Evolutionary conservation across 2,113 vertebrate genomes (phyloP).

Genomic region (Apeltes quadracus): DNA sequence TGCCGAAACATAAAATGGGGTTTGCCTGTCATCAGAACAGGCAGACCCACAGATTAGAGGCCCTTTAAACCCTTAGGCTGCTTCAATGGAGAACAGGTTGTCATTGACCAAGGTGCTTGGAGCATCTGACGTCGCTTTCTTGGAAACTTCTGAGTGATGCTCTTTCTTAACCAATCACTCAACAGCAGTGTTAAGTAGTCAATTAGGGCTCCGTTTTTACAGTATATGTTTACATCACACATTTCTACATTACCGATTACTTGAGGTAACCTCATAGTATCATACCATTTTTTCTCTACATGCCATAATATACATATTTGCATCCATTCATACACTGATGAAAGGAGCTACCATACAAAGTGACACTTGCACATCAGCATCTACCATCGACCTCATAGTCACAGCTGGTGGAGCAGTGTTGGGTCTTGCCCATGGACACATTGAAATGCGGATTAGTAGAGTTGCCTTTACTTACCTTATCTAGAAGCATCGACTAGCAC

Average conservation of each 20-base stretch:
- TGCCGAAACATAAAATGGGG: not conserved
- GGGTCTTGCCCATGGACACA: too few species aligned
- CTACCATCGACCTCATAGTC: slow-evolving; percentile 8
- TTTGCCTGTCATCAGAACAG: not conserved
- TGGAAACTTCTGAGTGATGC: not conserved
- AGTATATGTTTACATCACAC: slow-evolving; percentile 3
- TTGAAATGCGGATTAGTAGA: too few species aligned
- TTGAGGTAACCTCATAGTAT: slow-evolving; percentile 22
- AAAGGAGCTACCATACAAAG: too few species aligned
- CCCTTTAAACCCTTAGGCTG: not conserved
- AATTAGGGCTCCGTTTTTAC: not conserved
- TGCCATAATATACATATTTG: too few species aligned
- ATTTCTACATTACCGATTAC: slow-evolving; percentile 10
- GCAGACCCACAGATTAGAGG: not conserved
- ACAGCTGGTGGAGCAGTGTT: too few species aligned
- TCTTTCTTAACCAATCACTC: not conserved
- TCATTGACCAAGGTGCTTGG: not conserved
- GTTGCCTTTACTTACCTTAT: not conserved
- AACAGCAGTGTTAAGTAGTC: not conserved
- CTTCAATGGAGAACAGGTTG: not conserved
- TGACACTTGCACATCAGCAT: slow-evolving; percentile 1
- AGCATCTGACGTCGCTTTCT: not conserved
- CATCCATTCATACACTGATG: too few species aligned
- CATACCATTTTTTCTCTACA: not conserved
- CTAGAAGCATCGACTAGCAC: not conserved